Percentiles rank a stretch among this genome's conserved stretches.
Conservation (phyloP, 2,888 invertebrate species). For the Limnephilus auricula region DNA sequence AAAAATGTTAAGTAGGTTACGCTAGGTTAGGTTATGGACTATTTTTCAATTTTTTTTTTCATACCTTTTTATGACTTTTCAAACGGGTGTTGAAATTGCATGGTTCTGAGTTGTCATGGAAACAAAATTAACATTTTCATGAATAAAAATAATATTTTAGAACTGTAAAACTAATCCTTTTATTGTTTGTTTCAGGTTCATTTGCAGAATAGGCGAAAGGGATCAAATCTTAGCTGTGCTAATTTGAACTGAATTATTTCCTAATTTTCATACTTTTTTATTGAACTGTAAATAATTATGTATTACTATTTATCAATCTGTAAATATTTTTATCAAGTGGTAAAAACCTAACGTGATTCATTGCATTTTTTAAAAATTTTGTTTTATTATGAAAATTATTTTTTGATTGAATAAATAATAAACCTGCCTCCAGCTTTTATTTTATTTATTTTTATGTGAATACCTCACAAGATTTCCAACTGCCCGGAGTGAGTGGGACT, state of each 20-base stretch:
- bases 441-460: no score
- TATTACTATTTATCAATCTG: not conserved
- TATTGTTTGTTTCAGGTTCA: conserved; percentile 73
- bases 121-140: no score
- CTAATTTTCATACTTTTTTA: not conserved
- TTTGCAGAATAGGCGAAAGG: conserved; percentile 82
- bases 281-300: not conserved
- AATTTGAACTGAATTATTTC: conserved; percentile 21
- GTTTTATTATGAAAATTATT: not conserved
- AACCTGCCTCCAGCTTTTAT: not conserved
- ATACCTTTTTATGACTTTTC: no score
- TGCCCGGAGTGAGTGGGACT: no score
- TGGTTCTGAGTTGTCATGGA: no score
- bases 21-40: no score
- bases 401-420: not conserved
- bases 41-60: no score
- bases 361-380: not conserved
- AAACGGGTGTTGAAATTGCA: no score
- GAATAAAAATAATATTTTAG: not conserved
- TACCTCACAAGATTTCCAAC: no score
- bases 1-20: no score
- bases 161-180: not conserved
- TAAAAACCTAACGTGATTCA: not conserved
- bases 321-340: not conserved
- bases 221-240: conserved; percentile 74